phyloP scores from a whole-genome alignment of 2,113 vertebrate species.

The Vanacampus margaritifer region DNA sequence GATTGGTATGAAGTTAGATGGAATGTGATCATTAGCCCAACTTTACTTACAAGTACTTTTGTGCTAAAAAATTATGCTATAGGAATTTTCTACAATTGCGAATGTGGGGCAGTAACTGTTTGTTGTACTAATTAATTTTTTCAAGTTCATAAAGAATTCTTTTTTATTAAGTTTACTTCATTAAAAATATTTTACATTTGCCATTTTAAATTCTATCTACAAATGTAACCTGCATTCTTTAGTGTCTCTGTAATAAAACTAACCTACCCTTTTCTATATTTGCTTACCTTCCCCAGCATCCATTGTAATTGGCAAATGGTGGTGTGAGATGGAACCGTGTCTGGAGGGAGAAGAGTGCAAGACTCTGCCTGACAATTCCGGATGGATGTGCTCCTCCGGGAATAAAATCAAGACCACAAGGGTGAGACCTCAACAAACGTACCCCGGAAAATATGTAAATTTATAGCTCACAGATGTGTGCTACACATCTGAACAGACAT shows the following conservation, averaged over 20 bases:
- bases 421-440: constrained; percentile 74
- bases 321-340: constrained; percentile 98
- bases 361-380: constrained; percentile 94
- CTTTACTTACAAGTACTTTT: neutral
- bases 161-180: no score
- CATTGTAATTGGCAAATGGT: constrained; percentile 98
- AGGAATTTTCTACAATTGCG: no score
- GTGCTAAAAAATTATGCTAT: neutral
- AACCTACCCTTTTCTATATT: constrained; percentile 18
- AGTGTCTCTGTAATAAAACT: constrained; percentile 12
- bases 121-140: neutral
- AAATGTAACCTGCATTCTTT: neutral
- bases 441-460: neutral
- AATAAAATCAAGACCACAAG: constrained; percentile 98
- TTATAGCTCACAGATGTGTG: neutral
- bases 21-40: neutral
- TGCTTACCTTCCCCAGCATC: constrained; percentile 74
- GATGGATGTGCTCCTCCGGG: constrained; percentile 97
- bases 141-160: neutral
- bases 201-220: neutral
- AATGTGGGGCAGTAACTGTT: neutral
- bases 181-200: neutral
- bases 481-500: neutral
- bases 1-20: constrained; percentile 36
- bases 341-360: constrained; percentile 97